A percentile compares a stretch with the other conserved stretches of the same genome.
Conservation (phyloP, 35 echinoderm and acorn worm species). For the Nesometra sesokonis region DNA sequence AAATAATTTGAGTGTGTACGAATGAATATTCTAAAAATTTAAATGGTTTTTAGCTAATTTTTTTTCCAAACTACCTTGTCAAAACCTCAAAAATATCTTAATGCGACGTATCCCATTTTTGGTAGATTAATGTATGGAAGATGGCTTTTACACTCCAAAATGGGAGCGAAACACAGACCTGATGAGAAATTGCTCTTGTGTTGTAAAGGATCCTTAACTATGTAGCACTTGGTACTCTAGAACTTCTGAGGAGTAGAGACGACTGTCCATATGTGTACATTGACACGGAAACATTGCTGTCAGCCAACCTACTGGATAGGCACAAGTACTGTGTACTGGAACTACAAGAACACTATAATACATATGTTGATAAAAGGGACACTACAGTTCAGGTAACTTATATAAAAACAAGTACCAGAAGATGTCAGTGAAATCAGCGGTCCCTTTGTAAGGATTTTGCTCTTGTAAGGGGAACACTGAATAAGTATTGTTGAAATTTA, state of each 20-base stretch:
- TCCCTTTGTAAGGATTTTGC: background rate
- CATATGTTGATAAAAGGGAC: conserved; percentile 95
- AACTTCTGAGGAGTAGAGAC: conserved; percentile 61
- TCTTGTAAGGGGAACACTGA: background rate
- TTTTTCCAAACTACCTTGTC: too few relatives aligned
- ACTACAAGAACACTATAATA: conserved; percentile 87
- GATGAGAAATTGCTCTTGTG: too few relatives aligned
- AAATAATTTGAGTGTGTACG: too few relatives aligned
- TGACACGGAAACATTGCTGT: conserved; percentile 78
- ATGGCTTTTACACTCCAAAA: too few relatives aligned
- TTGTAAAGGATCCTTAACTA: background rate
- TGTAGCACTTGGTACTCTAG: conserved; percentile 74
- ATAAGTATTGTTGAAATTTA: background rate
- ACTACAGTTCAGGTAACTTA: conserved; percentile 62
- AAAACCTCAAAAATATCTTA: too few relatives aligned
- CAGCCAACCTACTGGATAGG: conserved; percentile 58
- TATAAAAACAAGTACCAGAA: background rate
- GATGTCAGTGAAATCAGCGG: background rate
- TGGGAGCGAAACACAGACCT: too few relatives aligned
- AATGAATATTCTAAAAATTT: too few relatives aligned
- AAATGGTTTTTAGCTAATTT: too few relatives aligned
- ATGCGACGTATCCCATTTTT: too few relatives aligned
- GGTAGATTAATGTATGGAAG: too few relatives aligned
- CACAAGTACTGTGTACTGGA: conserved; percentile 73
- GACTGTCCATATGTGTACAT: conserved; percentile 88